Evolutionary conservation across 2,113 vertebrate species (phyloP).

Genomic region (Cavia aperea): DNA sequence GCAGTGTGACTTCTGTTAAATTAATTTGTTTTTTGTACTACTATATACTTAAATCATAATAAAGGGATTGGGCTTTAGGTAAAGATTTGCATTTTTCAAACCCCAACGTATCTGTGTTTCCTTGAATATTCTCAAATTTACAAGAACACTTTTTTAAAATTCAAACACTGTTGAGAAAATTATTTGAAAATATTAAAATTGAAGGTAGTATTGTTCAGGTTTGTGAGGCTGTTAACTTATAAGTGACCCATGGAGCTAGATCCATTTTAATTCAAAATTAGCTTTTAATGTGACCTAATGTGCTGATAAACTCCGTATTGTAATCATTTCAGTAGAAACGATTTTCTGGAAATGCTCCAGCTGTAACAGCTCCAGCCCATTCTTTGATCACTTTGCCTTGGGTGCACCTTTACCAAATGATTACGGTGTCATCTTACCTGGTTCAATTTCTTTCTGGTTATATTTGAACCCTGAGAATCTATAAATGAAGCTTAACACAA

Average conservation of each 20-base stretch:
- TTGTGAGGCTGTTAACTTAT: neutral
- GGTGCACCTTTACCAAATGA: neutral
- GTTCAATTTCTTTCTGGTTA: neutral
- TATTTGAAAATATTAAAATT: neutral
- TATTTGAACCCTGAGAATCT: neutral
- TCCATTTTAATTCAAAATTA: neutral
- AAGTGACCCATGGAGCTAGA: neutral
- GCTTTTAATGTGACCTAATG: neutral
- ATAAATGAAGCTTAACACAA: neutral
- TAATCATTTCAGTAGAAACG: neutral
- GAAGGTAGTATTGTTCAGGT: neutral
- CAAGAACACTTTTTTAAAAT: neutral
- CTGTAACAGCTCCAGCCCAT: rapidly evolving
- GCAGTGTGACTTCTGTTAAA: neutral
- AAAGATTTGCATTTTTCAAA: neutral
- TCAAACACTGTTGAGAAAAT: neutral
- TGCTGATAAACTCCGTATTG: neutral
- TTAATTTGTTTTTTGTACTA: neutral
- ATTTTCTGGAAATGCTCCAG: neutral
- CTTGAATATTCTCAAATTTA: neutral
- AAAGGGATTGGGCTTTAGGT: neutral
- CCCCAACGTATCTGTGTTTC: neutral
- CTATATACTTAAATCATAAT: neutral
- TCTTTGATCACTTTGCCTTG: neutral
- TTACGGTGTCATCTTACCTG: neutral